phyloP scores from a whole-genome alignment of 2,797 vertebrate genomes.

The Cephalopachus bancanus region DNA sequence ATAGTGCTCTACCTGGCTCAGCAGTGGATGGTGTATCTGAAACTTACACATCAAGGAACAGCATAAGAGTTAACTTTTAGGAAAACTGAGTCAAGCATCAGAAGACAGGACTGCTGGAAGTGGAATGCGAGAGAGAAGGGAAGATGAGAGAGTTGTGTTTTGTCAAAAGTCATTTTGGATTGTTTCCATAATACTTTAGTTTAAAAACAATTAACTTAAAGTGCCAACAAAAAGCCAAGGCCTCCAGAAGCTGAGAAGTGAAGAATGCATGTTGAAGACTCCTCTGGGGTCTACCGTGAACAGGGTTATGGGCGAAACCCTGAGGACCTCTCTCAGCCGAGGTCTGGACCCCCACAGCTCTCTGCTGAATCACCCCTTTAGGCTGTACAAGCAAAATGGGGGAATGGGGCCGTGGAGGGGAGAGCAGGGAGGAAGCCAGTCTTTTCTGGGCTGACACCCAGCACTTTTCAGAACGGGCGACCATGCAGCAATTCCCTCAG shows the following conservation, averaged over 20 bases:
- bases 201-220: background rate
- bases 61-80: too few relatives aligned
- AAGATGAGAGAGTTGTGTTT: background rate
- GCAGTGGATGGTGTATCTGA: background rate
- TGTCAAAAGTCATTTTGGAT: background rate
- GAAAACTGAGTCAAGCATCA: rapidly evolving
- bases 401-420: background rate
- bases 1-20: rapidly evolving
- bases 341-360: background rate
- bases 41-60: rapidly evolving
- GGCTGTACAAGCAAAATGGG: background rate
- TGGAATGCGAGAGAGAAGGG: rapidly evolving
- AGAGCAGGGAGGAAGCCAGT: rapidly evolving
- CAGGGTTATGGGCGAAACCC: rapidly evolving
- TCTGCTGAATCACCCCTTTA: background rate
- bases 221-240: background rate
- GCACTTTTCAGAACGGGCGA: background rate
- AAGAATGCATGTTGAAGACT: background rate
- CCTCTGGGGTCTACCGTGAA: too few relatives aligned
- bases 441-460: background rate
- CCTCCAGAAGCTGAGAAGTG: background rate
- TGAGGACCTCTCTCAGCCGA: background rate
- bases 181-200: background rate
- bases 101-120: too few relatives aligned
- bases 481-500: background rate